These are phyloP conservation scores for Camelus dromedarius DNA, from an alignment of 2,113 vertebrate species.

Conservation along the genomic window DNA sequence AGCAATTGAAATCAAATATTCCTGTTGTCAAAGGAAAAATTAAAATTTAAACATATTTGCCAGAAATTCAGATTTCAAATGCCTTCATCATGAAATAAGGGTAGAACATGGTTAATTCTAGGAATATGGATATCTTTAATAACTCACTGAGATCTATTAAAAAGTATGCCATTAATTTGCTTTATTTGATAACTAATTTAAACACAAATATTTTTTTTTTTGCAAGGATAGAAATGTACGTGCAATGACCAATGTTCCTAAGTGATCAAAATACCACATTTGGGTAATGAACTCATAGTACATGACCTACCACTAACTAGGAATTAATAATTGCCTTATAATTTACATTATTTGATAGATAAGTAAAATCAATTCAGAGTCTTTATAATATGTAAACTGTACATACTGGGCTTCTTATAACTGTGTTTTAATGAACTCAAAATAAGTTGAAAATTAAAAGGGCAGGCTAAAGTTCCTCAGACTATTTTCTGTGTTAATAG, in stretches of 20 bases:
- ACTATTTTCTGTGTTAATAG: constrained; percentile 28
- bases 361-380: constrained; percentile 43
- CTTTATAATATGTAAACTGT: background rate
- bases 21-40: constrained; percentile 54
- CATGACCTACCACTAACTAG: background rate
- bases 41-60: constrained; percentile 60
- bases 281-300: background rate
- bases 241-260: background rate
- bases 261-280: constrained; percentile 19
- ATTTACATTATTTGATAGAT: constrained; percentile 13
- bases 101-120: constrained; percentile 42
- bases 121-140: background rate
- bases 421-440: constrained; percentile 36
- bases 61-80: constrained; percentile 61
- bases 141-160: background rate
- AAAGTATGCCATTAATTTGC: background rate
- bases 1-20: constrained; percentile 59
- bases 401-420: background rate
- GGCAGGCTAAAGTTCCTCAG: constrained; percentile 2
- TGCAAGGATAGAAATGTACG: constrained; percentile 10
- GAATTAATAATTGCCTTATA: constrained; percentile 38
- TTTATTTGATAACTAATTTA: constrained; percentile 38
- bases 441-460: constrained; percentile 31
- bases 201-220: constrained; percentile 43
- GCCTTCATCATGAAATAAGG: constrained; percentile 33